Percentiles rank a stretch among this genome's conserved stretches.
Evolutionary conservation across 2,797 vertebrate species (phyloP).

Genomic region (Podarcis siculus): DNA sequence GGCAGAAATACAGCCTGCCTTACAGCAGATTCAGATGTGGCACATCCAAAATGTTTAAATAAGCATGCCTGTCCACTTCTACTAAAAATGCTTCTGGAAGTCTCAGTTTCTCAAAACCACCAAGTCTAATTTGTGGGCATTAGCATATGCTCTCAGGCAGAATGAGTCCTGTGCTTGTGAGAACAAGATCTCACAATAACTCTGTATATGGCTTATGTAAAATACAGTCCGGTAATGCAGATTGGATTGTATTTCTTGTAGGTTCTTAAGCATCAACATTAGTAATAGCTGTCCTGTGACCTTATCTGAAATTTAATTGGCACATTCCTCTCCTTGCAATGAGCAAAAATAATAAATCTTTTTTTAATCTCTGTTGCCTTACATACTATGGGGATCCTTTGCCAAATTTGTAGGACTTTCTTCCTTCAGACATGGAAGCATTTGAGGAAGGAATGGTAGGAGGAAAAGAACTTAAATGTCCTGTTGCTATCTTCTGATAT

Average conservation of each 20-base stretch:
- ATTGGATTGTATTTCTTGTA: not conserved
- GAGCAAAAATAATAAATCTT: not conserved
- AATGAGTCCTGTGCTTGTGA: constrained; percentile 16
- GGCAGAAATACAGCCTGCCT: not conserved
- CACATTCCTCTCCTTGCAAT: constrained; percentile 23
- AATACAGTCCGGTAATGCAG: not conserved
- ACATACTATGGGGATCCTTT: constrained; percentile 5
- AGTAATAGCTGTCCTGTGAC: not conserved
- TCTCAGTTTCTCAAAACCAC: not conserved
- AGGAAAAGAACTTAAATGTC: not conserved
- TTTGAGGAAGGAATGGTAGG: not conserved
- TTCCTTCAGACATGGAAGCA: not conserved
- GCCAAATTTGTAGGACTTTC: not conserved
- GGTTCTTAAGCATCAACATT: not conserved
- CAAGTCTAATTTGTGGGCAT: not conserved
- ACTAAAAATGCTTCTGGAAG: not conserved
- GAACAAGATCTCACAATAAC: constrained; percentile 6
- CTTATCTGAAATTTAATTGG: constrained; percentile 8
- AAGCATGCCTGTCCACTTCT: not conserved
- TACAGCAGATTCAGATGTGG: not conserved
- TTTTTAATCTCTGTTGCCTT: not conserved
- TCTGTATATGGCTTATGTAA: not conserved
- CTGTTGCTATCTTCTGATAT: not conserved
- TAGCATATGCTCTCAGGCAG: not conserved
- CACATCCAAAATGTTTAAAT: not conserved